These are phyloP conservation scores for Platyscelio sp. DNA, from an alignment of 2,888 invertebrate genomes.

Conservation along the genomic window DNA sequence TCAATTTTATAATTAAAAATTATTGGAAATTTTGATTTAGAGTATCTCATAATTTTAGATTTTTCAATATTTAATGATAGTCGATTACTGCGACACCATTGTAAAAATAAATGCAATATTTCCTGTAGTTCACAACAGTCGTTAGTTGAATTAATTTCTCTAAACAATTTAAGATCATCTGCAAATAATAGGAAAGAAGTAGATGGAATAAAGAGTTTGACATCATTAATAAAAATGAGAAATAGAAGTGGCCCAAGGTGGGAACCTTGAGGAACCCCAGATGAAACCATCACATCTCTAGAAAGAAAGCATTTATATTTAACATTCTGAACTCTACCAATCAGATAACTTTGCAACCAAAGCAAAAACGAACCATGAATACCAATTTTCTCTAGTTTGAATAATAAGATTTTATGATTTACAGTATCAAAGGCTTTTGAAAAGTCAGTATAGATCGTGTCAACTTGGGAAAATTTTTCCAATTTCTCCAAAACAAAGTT, in stretches of 20 bases:
- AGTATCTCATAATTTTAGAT: slow-evolving; percentile 11
- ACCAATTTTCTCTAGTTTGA: not conserved
- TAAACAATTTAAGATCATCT: slow-evolving; percentile 12
- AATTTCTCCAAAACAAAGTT: not conserved
- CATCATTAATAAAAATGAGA: slow-evolving; percentile 17
- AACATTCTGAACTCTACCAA: not conserved
- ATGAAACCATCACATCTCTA: not conserved
- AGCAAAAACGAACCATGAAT: slow-evolving; percentile 6
- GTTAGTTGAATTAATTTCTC: not conserved
- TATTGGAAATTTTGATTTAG: not conserved
- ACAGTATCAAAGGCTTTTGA: not conserved
- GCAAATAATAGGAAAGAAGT: slow-evolving; percentile 4
- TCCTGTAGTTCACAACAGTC: not conserved
- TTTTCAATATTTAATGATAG: slow-evolving; percentile 4
- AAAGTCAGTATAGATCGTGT: not conserved
- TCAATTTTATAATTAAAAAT: not conserved
- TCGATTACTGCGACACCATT: not conserved
- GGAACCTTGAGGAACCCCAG: slow-evolving; percentile 14
- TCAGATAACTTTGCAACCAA: not conserved
- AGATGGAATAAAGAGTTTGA: not conserved
- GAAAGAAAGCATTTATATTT: not conserved
- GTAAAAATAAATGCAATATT: not conserved
- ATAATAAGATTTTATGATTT: not conserved
- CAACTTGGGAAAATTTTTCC: not conserved
- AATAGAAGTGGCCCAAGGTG: not conserved